Evolutionary conservation across 2,797 vertebrate genomes (phyloP).

Genomic region (Pseudochaenichthys georgianus): DNA sequence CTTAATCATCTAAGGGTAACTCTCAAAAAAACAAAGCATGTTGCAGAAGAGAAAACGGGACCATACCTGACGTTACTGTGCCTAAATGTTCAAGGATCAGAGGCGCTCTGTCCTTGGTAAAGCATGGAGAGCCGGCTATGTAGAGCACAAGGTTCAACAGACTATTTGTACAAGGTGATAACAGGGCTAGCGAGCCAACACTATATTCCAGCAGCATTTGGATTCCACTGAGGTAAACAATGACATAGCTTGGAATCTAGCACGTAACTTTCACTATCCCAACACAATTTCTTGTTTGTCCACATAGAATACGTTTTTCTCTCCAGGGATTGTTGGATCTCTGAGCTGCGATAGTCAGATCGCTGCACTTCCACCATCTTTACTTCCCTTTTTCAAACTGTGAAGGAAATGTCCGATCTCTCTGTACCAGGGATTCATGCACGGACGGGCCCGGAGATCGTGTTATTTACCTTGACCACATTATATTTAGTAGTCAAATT

Average conservation of each 20-base stretch:
- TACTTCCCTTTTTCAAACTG: slow-evolving; percentile 45
- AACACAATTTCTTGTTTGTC: slow-evolving; percentile 70
- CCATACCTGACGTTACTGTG: slow-evolving; percentile 87
- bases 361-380: slow-evolving; percentile 49
- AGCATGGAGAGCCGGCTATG: slow-evolving; percentile 83
- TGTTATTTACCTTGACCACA: slow-evolving; percentile 70
- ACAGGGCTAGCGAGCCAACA: slow-evolving; percentile 75
- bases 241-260: slow-evolving; percentile 78
- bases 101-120: slow-evolving; percentile 80
- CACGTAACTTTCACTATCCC: slow-evolving; percentile 75
- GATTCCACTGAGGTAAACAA: slow-evolving; percentile 80
- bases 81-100: slow-evolving; percentile 84
- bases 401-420: slow-evolving; percentile 49
- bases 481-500: slow-evolving; percentile 62
- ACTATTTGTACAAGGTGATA: slow-evolving; percentile 84
- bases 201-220: slow-evolving; percentile 79
- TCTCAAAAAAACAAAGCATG: slow-evolving; percentile 84
- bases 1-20: slow-evolving; percentile 80
- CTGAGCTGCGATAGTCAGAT: slow-evolving; percentile 54
- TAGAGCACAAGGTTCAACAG: slow-evolving; percentile 80
- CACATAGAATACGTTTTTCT: slow-evolving; percentile 58
- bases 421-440: slow-evolving; percentile 64
- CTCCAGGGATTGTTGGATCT: slow-evolving; percentile 37
- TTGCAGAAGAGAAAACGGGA: slow-evolving; percentile 87
- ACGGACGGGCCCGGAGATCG: slow-evolving; percentile 64